phyloP scores from a whole-genome alignment of 2,113 vertebrate genomes.

The Boulengerochromis microlepis region DNA sequence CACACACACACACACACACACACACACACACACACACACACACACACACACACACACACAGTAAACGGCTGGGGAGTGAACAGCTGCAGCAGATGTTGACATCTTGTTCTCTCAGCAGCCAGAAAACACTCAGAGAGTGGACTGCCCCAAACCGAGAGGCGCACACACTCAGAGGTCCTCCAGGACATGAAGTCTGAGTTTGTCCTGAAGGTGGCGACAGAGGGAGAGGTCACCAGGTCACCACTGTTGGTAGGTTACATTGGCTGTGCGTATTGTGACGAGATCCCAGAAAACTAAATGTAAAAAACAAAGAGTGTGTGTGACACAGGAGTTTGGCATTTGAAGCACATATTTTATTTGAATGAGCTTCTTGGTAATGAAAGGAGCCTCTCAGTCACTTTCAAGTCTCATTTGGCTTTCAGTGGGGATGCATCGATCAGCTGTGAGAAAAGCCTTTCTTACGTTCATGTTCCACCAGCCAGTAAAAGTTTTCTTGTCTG shows the following conservation, averaged over 20 bases:
- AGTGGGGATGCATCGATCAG: not conserved
- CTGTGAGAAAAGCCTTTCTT: not conserved
- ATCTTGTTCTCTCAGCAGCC: not conserved
- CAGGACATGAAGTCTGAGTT: not conserved
- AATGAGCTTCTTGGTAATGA: not conserved
- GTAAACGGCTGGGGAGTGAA: not conserved
- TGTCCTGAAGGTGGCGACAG: not conserved
- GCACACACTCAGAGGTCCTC: not conserved
- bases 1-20: not conserved
- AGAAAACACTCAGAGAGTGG: not conserved
- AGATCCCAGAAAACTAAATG: not conserved
- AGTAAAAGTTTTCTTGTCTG: not conserved
- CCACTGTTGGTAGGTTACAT: not conserved
- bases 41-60: not conserved
- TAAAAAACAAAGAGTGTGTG: not conserved
- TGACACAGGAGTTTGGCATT: accelerated
- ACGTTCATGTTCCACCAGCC: not conserved
- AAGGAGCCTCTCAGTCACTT: not conserved
- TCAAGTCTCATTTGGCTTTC: not conserved
- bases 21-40: not conserved
- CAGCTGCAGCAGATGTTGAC: not conserved
- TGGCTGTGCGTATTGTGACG: not conserved
- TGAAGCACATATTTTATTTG: not conserved
- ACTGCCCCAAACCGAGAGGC: too few species aligned
- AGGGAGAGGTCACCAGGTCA: not conserved